Evolutionary conservation across 2,797 vertebrate species (phyloP).

Genomic region (Cetoscarus ocellatus): DNA sequence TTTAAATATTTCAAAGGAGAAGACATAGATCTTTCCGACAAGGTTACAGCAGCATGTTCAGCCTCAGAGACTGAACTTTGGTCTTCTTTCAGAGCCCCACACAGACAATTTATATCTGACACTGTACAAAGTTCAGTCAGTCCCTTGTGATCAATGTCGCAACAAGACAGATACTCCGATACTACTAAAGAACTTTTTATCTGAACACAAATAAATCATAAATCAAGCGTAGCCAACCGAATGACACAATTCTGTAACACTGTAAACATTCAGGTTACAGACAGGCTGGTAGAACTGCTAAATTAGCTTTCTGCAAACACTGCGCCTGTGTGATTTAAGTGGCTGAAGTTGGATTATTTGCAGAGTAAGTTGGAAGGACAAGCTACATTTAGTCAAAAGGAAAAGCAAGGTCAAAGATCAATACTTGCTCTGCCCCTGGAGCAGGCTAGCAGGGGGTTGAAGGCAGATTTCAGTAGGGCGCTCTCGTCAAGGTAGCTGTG

Average conservation of each 20-base stretch:
- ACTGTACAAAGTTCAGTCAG: constrained; percentile 60
- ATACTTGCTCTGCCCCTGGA: constrained; percentile 5
- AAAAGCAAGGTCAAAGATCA: constrained; percentile 52
- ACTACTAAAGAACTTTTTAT: too few species aligned
- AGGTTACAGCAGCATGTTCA: not conserved
- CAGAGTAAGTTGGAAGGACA: not conserved
- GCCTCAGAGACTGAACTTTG: constrained; percentile 62
- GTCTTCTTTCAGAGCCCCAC: constrained; percentile 4
- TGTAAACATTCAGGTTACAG: not conserved
- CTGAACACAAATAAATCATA: not conserved
- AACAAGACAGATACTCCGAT: not conserved
- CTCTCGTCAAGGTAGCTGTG: constrained; percentile 16
- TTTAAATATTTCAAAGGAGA: too few species aligned
- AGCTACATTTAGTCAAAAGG: not conserved
- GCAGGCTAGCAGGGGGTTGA: not conserved
- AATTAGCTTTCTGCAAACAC: not conserved
- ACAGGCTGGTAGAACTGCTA: not conserved
- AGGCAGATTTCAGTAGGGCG: constrained; percentile 1
- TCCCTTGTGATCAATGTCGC: not conserved
- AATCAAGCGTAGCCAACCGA: not conserved
- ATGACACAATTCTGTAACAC: not conserved
- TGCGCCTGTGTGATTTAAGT: too few species aligned
- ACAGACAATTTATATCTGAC: constrained; percentile 20
- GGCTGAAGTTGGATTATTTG: too few species aligned
- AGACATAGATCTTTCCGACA: too few species aligned